Conservation (phyloP, 37 sponge, comb jelly and placozoan genomes). For the Geodia barretti region DNA sequence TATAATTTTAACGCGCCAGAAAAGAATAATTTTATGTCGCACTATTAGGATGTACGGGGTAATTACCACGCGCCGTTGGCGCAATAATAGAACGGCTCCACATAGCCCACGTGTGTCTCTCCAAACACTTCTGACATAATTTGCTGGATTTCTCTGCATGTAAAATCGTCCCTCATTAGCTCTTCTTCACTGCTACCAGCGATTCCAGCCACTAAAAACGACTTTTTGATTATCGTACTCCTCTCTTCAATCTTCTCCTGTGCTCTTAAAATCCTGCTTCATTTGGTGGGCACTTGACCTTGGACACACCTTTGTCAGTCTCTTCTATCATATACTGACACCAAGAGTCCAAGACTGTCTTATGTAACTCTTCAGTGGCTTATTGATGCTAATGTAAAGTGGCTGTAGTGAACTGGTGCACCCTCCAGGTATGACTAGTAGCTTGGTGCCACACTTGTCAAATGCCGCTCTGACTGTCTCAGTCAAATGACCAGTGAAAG, state of each 20-base stretch:
- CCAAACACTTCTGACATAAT: constrained; percentile 15
- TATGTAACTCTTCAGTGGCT: constrained; percentile 16
- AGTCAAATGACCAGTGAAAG: constrained; percentile 26
- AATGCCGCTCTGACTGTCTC: constrained; percentile 20
- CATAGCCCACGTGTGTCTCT: background rate
- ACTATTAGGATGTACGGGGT: too few species aligned
- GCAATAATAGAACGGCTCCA: too few species aligned
- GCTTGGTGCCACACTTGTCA: background rate
- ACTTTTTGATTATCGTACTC: constrained; percentile 28
- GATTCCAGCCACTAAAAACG: constrained; percentile 37
- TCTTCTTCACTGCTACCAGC: constrained; percentile 11
- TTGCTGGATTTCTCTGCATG: background rate
- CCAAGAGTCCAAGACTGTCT: constrained; percentile 5
- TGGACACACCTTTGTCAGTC: too few species aligned
- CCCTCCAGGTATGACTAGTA: constrained; percentile 45
- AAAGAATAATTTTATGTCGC: too few species aligned
- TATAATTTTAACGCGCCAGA: too few species aligned
- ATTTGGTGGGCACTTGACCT: too few species aligned
- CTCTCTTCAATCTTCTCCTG: background rate
- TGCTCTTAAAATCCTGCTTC: constrained; percentile 17
- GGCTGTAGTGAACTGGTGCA: constrained; percentile 52
- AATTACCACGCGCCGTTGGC: too few species aligned
- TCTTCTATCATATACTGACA: too few species aligned
- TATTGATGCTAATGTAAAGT: constrained; percentile 40
- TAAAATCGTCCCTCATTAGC: background rate